Conservation (phyloP, 2,113 vertebrate genomes). For the Crotalus helleri region DNA sequence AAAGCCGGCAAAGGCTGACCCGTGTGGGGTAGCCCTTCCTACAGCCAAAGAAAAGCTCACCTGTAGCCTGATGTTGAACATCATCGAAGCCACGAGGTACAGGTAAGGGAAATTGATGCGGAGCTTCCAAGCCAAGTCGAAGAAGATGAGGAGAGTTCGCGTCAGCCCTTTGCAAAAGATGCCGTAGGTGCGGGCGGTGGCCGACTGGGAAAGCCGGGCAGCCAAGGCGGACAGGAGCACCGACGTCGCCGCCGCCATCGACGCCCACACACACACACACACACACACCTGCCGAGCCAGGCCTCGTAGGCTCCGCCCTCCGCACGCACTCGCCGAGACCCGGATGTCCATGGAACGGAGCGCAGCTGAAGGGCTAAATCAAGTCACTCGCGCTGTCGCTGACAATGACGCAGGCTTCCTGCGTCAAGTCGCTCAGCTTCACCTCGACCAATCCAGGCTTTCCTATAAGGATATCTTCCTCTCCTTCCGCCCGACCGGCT, state of each 20-base stretch:
- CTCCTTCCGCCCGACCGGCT: not conserved
- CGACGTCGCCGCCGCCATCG: constrained; percentile 80
- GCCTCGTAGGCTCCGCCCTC: constrained; percentile 14
- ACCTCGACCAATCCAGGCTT: not conserved
- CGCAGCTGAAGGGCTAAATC: not conserved
- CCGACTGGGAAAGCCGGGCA: constrained; percentile 85
- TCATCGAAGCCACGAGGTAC: constrained; percentile 94
- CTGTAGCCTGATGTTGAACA: constrained; percentile 96
- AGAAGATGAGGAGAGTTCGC: constrained; percentile 93
- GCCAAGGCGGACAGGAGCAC: constrained; percentile 79
- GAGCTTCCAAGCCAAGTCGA: constrained; percentile 92
- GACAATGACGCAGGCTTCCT: not conserved
- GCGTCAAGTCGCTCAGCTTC: not conserved
- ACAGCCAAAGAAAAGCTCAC: constrained; percentile 54
- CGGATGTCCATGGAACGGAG: not conserved
- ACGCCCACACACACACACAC: constrained; percentile 27
- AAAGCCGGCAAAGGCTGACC: not conserved
- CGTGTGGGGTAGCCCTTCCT: not conserved
- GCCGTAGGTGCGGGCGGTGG: constrained; percentile 85
- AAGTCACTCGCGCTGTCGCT: not conserved
- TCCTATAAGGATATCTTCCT: not conserved
- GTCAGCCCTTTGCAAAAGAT: constrained; percentile 92
- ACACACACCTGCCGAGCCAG: not conserved
- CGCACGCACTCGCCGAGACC: not conserved
- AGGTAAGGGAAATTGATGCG: constrained; percentile 92